Evolutionary conservation across 2,113 vertebrate genomes (phyloP), one percentile per base, ranked within the genome.

Genomic region (Dermatemys mawii): DNA sequence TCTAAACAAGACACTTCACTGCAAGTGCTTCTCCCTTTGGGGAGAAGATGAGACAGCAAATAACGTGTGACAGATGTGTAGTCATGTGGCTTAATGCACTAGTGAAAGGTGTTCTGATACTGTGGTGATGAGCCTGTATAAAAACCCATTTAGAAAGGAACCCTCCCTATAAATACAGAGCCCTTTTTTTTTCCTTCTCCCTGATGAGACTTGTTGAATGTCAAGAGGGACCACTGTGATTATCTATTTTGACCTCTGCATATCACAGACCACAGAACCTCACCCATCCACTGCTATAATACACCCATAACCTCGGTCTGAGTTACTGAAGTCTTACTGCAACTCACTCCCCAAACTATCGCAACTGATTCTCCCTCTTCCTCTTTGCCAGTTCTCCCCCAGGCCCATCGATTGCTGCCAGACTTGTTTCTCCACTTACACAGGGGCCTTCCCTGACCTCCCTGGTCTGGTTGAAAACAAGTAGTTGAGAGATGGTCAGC

Each of bases 391-490:
- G 35, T 70, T 70, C n/a, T 70, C 9, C 19, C 63, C 35, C 19
- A 38, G 63, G 63, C 63, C 63, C 63, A 70, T 9, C 17, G 4
- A 38, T 70, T 38, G 83, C 35, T 84, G 63, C 13, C 48, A 84
- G 27, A 38, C n/a, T 49, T 22, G 41, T 51, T 26, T 51, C 12
- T 16, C 48, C n/a, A 80, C 54, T 88, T 83, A 50, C 17, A 50
- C 29, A 0, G 0, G 5, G 4, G 54, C 85, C 32, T 24, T 83
- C 78, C 1, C 0, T 22, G 82, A 4, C 6, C 60, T 44, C 16
- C 53, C 32, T 27, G 78, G 27, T 54, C 8, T 63, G 27, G 29
- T 46, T 91, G 54, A 78, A 78, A 91, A 83, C 49, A n/a, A n/a
- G 11, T 78, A 12, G 46, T 32, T 13, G 82, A 44, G 88, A 35